Evolutionary conservation across 1,140 invertebrate species (phyloP).

Genomic region (Procambarus clarkii): DNA sequence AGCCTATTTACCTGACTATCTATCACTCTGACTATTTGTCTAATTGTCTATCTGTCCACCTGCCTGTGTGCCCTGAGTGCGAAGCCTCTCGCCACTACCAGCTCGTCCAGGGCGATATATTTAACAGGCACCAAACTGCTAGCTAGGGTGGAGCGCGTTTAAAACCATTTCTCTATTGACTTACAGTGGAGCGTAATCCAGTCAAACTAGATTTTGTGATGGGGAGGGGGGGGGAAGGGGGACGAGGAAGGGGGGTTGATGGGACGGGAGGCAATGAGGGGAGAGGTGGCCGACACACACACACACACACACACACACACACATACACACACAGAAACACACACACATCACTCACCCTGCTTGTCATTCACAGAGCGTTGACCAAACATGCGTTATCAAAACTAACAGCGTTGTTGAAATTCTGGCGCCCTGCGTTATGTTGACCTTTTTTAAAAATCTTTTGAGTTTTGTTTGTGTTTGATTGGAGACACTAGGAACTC

Average conservation of each 20-base stretch:
- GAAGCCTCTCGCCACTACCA: too few relatives aligned
- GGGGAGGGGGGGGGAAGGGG: background rate
- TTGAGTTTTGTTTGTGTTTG: constrained; percentile 30
- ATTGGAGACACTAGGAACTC: background rate
- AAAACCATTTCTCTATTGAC: constrained; percentile 62
- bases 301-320: constrained; percentile 1
- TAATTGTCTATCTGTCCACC: too few relatives aligned
- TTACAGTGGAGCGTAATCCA: constrained; percentile 47
- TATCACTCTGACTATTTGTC: too few relatives aligned
- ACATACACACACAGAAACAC: background rate
- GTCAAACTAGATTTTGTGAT: constrained; percentile 56
- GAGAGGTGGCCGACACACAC: background rate
- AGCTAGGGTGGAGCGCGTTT: constrained; percentile 39
- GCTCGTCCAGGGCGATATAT: background rate
- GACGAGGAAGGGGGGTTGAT: too few relatives aligned
- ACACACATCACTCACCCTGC: background rate
- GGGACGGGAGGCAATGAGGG: too few relatives aligned
- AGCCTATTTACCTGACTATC: too few relatives aligned
- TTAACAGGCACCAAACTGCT: constrained; percentile 26
- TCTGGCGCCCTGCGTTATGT: constrained; percentile 40
- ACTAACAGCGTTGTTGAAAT: constrained; percentile 53
- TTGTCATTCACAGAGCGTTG: constrained; percentile 53
- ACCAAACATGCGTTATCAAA: constrained; percentile 55
- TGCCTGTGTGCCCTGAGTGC: too few relatives aligned
- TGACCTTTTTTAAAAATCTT: constrained; percentile 52